These are phyloP conservation scores for Drosophila subsilvestris DNA, from an alignment of 2,888 invertebrate species.

Conservation along the genomic window DNA sequence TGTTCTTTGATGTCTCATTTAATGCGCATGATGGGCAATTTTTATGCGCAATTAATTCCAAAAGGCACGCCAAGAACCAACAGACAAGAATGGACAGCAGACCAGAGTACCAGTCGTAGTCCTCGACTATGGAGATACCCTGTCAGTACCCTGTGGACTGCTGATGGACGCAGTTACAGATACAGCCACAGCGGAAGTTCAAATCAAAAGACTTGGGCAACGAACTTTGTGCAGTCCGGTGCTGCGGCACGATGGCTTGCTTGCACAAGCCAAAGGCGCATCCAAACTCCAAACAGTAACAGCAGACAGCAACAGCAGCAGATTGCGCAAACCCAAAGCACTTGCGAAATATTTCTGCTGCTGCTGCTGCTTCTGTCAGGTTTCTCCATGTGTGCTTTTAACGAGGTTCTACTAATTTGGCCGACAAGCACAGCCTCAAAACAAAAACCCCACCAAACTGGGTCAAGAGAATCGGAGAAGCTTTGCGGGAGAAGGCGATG, in stretches of 20 bases:
- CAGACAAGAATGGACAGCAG: conserved; percentile 4
- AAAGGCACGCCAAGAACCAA: conserved; percentile 30
- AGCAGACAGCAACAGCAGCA: conserved; percentile 10
- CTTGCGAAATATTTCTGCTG: conserved; percentile 57
- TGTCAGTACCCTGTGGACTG: conserved; percentile 8
- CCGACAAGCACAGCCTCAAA: conserved; percentile 35
- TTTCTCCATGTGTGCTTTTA: conserved; percentile 50
- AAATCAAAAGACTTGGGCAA: conserved; percentile 76
- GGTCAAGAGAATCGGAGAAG: conserved; percentile 55
- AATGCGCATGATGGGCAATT: conserved; percentile 55
- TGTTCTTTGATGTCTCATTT: conserved; percentile 56
- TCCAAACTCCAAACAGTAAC: conserved; percentile 42
- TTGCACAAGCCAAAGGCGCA: conserved; percentile 53
- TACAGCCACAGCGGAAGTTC: conserved; percentile 57
- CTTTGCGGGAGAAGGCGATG: conserved; percentile 24
- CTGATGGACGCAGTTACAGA: background rate
- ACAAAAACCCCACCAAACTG: conserved; percentile 45
- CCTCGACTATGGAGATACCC: background rate
- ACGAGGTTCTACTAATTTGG: conserved; percentile 71
- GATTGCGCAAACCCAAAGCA: conserved; percentile 39
- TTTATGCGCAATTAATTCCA: conserved; percentile 55
- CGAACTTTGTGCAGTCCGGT: conserved; percentile 52
- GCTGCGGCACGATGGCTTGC: background rate
- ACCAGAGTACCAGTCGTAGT: background rate
- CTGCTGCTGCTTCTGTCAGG: background rate